phyloP scores from a whole-genome alignment of 2,888 invertebrate species.

The Dynastes grantii region DNA sequence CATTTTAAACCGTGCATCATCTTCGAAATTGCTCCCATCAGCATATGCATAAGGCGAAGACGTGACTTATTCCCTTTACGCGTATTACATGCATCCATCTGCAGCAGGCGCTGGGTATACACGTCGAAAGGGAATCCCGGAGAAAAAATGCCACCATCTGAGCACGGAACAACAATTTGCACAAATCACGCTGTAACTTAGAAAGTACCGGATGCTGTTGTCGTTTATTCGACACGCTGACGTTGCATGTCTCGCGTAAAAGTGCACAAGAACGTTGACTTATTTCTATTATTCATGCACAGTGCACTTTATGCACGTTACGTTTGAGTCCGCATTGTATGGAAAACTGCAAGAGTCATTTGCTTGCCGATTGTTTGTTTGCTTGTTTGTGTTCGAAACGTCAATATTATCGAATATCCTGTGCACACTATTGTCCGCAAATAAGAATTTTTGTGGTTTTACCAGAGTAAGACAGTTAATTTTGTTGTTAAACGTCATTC shows the following conservation, averaged over 20 bases:
- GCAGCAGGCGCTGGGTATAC: background rate
- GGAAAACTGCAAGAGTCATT: background rate
- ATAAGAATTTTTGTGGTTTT: background rate
- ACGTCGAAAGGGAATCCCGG: background rate
- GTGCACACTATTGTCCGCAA: background rate
- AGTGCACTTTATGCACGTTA: background rate
- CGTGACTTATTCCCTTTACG: constrained; percentile 8
- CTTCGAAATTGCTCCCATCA: background rate
- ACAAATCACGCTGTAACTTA: constrained; percentile 21
- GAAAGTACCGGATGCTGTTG: constrained; percentile 26
- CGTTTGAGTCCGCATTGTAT: constrained; percentile 3
- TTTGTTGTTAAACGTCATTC: too few species aligned
- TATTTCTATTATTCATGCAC: constrained; percentile 15
- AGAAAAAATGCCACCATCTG: constrained; percentile 4
- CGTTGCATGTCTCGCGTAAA: constrained; percentile 6
- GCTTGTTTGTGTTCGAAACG: background rate
- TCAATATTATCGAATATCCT: constrained; percentile 6
- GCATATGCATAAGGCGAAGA: constrained; percentile 3
- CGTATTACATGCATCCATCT: background rate
- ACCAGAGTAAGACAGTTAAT: too few species aligned
- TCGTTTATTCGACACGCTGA: constrained; percentile 32
- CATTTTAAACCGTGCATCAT: background rate
- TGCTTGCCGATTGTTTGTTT: background rate
- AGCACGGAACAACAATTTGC: constrained; percentile 29
- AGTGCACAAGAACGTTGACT: background rate